Evolutionary conservation across 2,888 invertebrate genomes (phyloP), one percentile per base, ranked within the genome.

Genomic region (Drosophila subsilvestris): DNA sequence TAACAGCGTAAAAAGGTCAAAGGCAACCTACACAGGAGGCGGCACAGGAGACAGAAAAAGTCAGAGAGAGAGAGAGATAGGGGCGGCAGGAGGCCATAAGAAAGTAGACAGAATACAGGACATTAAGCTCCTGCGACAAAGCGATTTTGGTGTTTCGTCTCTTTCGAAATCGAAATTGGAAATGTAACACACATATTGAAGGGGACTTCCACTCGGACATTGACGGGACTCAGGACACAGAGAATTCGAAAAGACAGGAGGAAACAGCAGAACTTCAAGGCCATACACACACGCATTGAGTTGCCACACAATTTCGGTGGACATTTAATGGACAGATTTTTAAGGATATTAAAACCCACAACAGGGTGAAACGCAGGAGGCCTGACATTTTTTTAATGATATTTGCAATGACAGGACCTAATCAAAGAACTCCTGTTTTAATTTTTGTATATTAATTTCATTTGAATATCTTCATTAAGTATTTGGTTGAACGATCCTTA

Each of bases 1-100:
- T 18, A 29, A 56, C 43, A 69, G n/a, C 22, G 50, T 20, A 70
- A 58, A 73, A 87, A 81, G 68, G 60, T 58, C 71, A 72, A 72
- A 72, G 71, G 74, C 48, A 50, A 63, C n/a, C n/a, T n/a, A 37
- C 17, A 49, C 29, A 43, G 32, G 14, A 51, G 14, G 37, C 17
- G 18, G 14, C 17, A 14, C 27, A 37, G 37, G 2, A 37, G 37
- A 37, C 37, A 10, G 4, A 32, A 3, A 32, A 25, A 25, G 5
- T 25, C 25, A 25, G 29, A 12, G 29, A 29, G 6, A 14, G 6
- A 37, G 12, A 37, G 14, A 29, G 6, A 14, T 2, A 37, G 12
- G 14, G 14, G 27, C 27, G 37, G n/a, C 18, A 37, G 60, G 37
- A 45, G 42, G 37, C 37, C 37, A 14, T 37, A 37, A 45, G 57